These are phyloP conservation scores for Bufo bufo DNA, from an alignment of 2,113 vertebrate genomes.

Conservation along the genomic window DNA sequence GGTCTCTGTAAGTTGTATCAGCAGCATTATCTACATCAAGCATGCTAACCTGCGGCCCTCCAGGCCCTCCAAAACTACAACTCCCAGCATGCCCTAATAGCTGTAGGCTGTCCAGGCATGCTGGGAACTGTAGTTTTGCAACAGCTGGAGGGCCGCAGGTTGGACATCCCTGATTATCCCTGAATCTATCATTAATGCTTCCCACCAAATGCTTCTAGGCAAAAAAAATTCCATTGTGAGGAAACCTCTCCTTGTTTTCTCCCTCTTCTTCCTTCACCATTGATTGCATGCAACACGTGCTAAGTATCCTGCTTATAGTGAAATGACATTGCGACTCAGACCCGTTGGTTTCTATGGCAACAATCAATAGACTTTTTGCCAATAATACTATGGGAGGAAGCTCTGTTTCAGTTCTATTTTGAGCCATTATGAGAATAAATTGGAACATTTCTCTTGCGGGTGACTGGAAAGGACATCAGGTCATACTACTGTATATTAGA, in stretches of 20 bases:
- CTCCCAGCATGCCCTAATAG: too few relatives aligned
- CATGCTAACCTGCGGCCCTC: too few relatives aligned
- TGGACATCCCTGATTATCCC: too few relatives aligned
- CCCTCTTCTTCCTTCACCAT: neutral
- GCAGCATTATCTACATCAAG: too few relatives aligned
- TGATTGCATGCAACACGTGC: constrained; percentile 18
- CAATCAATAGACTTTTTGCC: constrained; percentile 52
- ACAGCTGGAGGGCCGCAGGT: too few relatives aligned
- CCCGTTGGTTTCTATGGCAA: constrained; percentile 44
- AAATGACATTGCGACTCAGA: constrained; percentile 33
- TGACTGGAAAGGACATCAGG: constrained; percentile 22
- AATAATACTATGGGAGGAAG: constrained; percentile 42
- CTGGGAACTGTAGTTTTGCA: too few relatives aligned
- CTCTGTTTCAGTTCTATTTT: constrained; percentile 30
- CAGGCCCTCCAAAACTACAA: too few relatives aligned
- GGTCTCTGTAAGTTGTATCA: too few relatives aligned
- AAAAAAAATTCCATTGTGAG: neutral
- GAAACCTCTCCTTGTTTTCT: neutral
- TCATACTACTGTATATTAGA: neutral
- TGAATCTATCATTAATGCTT: neutral
- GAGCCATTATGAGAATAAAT: neutral
- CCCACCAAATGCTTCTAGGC: neutral
- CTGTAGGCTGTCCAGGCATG: too few relatives aligned
- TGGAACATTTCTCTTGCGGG: constrained; percentile 21
- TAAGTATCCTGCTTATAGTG: constrained; percentile 14